Evolutionary conservation across 2,113 vertebrate species (phyloP), one percentile per base, ranked within the genome.

Genomic region (Heliornis fulica): DNA sequence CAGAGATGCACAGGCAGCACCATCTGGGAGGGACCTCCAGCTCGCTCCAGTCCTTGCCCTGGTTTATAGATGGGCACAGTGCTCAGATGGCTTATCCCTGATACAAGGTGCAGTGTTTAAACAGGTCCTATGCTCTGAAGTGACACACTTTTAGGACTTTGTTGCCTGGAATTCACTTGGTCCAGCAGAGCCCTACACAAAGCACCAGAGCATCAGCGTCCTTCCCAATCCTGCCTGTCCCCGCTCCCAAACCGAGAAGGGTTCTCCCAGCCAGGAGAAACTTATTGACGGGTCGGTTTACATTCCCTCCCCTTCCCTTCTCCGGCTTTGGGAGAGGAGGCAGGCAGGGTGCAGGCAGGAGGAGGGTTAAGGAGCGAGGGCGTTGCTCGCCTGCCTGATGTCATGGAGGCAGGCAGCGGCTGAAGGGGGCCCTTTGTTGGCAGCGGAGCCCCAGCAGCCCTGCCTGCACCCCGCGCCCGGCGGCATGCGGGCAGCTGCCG

Each of bases 401-500:
- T 99, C 99, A 99, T 93, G 97, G 98, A 98, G 98, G 97, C 97
- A 98, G 98, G 97, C 98, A 93, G 97, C 95, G 97, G 97, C 97
- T 98, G 98, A 98, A 98, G 98, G 98, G 98, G 98, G 98, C 98
- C 98, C 99, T 99, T 99, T 99, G 99, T 99, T 99, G 99, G 98
- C 98, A 92, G 98, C 95, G 43, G 74, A 98, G 97, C 97, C 96
- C 96, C 97, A 97, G 98, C 98, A 88, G 97, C 96, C 96, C 95
- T 95, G 97, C 97, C 95, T 78, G 97, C 97, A 91, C 98, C 83
- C 96, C 91, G 80, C 75, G n/a, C 94, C 97, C 92, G 59, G 87
- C 96, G 77, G 95, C 95, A 29, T 54, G 83, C 65, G 66, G 92
- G 79, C 72, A 64, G 59, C 83, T 38, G 88, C 80, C 76, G 64